Evolutionary conservation across 1,140 invertebrate genomes (phyloP), one percentile per base, ranked within the genome.

Genomic region (Homalodisca vitripennis): DNA sequence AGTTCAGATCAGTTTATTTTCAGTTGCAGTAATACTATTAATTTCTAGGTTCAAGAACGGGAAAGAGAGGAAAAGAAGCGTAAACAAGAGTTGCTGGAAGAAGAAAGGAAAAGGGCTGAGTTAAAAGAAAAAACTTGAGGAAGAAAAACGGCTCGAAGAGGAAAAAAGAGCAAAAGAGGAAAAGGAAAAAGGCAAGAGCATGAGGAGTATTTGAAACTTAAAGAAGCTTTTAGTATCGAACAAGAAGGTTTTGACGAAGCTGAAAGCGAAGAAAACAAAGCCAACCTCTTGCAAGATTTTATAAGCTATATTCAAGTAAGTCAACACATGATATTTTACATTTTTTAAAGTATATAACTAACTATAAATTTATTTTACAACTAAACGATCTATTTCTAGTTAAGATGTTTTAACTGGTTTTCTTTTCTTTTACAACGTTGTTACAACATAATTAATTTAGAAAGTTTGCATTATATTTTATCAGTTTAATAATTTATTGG

Each of bases 201-300:
- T 74, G 90, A 92, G 73, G 95, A 98, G 79, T 98, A 98, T 81
- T 82, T 96, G 41, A 94, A 94, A 78, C 84, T 98, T 84, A 98
- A 97, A 80, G 89, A 89, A 73, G 86, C 88, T 0, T 98, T 98
- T 77, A 88, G 84, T 29, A 86, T 99, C 0, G 95, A 98, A 77
- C 94, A 95, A 71, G 95, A 98, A 82, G 96, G 94, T 14, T 93
- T 83, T 72, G 88, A 92, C 75, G 86, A 89, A 64, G 85, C 88
- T 41, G 86, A 88, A n/a, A 81, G 86, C 26, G 86, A 87, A 30
- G 84, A 87, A 12, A 82, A 85, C 62, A 78, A 82, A 70, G 83
- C 87, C 68, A 92, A 89, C 79, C 78, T 94, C 1, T 77, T 95
- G 0, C 84, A 89, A 73, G 84, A 90, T 71, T 96, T 96, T 76